Base-by-base conservation (phyloP, 2,888 invertebrate genomes). In the Ashinkailepas kermadecensis region DNA sequence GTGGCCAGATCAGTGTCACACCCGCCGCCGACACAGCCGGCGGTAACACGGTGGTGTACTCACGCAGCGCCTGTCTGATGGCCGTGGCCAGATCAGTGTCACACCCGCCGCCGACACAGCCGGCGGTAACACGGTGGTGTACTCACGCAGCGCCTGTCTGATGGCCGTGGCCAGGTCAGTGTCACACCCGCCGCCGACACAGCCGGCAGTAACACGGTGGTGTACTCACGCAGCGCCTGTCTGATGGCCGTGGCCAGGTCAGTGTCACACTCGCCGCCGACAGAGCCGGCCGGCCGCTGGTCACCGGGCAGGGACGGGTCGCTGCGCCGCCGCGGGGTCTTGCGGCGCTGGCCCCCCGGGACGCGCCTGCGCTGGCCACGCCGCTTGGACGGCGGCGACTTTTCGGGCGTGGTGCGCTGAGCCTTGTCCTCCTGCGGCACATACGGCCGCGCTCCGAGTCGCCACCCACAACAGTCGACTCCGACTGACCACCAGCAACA, bases 281-380 rank as follows among this genome's bases (percentile, higher is more conserved):
- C 65, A 25, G 81, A 78, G 11, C 84, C 85, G 84, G 83, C 86
- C 87, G 78, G 87, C 87, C 87, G 87, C 87, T 23, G 87, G 87
- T 12, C 88, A 87, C 10, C 86, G 87, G n/a, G 85, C 86, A 10
- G 85, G 85, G 80, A 85, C 85, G 86, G 87, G 85, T 81, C 87
- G 87, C 83, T 87, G 87, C 83, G 85, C 86, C 12, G 90, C 92
- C 86, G 92, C 91, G 86, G 93, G 92, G 0, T 92, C 89, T 11
- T 89, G 89, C 83, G 89, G 88, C 4, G 90, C 86, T 90, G 90
- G 85, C 92, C 91, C 88, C 0, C 89, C 89, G 0, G 81, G 80
- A 0, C 91, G 90, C 84, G 91, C 90, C 64, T 93, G 90, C n/a
- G n/a, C 86, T 90, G 90, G 85, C 92, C 91, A 23, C 93, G 90